Base-by-base conservation (phyloP, 2,888 invertebrate genomes). In the Mechanitis mazaeus region DNA sequence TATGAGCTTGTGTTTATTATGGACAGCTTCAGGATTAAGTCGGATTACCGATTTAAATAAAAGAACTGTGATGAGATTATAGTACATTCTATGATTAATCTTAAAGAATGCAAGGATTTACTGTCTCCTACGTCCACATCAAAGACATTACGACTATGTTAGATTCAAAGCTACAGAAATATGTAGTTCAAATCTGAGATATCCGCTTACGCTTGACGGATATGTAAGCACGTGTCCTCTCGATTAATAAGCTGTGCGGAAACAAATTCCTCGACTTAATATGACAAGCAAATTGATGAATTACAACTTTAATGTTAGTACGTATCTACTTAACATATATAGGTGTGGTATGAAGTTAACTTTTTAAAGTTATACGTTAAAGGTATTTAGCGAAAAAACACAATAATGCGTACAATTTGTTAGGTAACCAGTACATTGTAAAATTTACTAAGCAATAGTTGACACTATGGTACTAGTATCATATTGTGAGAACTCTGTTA, bases 241-340 rank as follows among this genome's bases (percentile, higher is more conserved):
- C 86, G 82, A 87, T 88, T 89, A 88, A 89, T 89, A 86, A 83
- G 77, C 80, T 66, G 78, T 75, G 77, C 83, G 85, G 85, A 86
- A 85, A 85, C 84, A 70, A 75, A 88, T 90, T 90, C 87, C 84
- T 79, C 78, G 84, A 84, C 90, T 90, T 90, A 90, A 90, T 91
- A 89, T 90, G 89, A 89, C 86, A 84, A 81, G 87, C 83, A 82
- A 84, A 84, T 83, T 79, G 84, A 83, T 90, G 89, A 91, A 90
- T 91, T 90, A 90, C 89, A 81, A 89, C 90, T 85, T 90, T 89
- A 90, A 50, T n/a, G 31, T 31, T 31, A 28, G 47, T 47, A 20
- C 20, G 20, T 20, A 20, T 20, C 20, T 20, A 20, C 20, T 20
- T 20, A 20, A 20, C 20, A 20, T 20, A 20, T 20, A 20, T 47